Evolutionary conservation across 2,113 vertebrate species (phyloP).

Genomic region (Stictonetta naevosa): DNA sequence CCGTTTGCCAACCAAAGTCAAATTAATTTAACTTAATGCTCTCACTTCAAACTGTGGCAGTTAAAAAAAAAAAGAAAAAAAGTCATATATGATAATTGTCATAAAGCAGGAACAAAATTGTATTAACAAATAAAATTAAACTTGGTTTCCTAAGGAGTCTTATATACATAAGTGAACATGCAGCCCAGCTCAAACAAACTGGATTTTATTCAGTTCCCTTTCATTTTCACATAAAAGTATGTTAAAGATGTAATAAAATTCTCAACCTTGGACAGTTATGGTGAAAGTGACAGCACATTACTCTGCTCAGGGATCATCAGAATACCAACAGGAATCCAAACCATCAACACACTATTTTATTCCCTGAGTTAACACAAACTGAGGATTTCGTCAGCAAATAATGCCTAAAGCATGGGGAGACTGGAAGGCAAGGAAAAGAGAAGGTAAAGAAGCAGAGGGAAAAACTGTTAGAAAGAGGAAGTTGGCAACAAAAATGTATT

Average conservation of each 20-base stretch:
- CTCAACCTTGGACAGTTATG: slow-evolving; percentile 37
- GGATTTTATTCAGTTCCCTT: slow-evolving; percentile 51
- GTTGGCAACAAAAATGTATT: neutral
- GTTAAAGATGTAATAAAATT: slow-evolving; percentile 45
- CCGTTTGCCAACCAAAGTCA: slow-evolving; percentile 36
- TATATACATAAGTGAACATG: neutral
- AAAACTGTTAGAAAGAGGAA: neutral
- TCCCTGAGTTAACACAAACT: neutral
- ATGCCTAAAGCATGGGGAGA: neutral
- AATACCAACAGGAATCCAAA: slow-evolving; percentile 29
- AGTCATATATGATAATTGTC: neutral
- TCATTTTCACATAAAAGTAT: slow-evolving; percentile 42
- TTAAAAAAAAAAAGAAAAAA: neutral
- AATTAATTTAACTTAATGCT: slow-evolving; percentile 64
- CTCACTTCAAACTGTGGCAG: slow-evolving; percentile 11
- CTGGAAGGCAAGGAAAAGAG: neutral
- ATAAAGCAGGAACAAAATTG: slow-evolving; percentile 19
- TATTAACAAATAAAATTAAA: slow-evolving; percentile 19
- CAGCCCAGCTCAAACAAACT: slow-evolving; percentile 25
- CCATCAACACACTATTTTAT: slow-evolving; percentile 14
- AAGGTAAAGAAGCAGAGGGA: neutral
- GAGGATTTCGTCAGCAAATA: slow-evolving; percentile 13
- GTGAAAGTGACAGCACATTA: slow-evolving; percentile 30
- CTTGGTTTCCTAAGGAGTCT: neutral
- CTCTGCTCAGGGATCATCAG: neutral